Conservation (phyloP, 2,113 vertebrate genomes). For the Muntiacus reevesi region DNA sequence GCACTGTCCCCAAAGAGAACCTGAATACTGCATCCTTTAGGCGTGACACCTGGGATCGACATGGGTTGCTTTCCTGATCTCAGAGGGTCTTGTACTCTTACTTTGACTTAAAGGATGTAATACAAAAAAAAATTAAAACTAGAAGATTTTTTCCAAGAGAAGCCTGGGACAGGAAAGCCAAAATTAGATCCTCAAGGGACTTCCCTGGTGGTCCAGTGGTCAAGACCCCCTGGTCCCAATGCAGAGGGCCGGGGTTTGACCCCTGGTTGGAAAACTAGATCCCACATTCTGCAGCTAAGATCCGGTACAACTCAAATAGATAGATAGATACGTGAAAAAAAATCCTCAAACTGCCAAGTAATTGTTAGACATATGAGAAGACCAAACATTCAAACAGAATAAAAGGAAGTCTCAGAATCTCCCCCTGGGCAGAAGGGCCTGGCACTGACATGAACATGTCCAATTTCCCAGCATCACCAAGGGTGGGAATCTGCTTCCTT, state of each 20-base stretch:
- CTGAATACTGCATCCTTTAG: not conserved
- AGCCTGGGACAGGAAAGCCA: not conserved
- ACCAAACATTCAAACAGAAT: not conserved
- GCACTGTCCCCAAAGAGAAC: not conserved
- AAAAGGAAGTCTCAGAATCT: not conserved
- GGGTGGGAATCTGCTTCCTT: not conserved
- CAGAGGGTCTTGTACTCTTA: not conserved
- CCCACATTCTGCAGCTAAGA: not conserved
- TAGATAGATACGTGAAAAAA: not conserved
- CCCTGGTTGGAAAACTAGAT: not conserved
- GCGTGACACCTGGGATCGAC: not conserved
- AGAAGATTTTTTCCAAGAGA: not conserved
- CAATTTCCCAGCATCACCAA: not conserved
- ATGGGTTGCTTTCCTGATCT: not conserved
- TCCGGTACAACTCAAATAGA: not conserved
- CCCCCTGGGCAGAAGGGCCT: not conserved
- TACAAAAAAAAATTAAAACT: not conserved
- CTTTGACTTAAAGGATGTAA: not conserved
- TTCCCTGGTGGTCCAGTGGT: not conserved
- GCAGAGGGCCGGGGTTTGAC: not conserved
- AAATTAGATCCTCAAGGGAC: constrained; percentile 4
- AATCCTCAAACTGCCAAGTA: not conserved
- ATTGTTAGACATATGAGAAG: not conserved
- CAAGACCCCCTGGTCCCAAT: not conserved
- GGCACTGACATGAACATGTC: not conserved